Conservation (phyloP, 2,797 vertebrate species). For the Ara ararauna region DNA sequence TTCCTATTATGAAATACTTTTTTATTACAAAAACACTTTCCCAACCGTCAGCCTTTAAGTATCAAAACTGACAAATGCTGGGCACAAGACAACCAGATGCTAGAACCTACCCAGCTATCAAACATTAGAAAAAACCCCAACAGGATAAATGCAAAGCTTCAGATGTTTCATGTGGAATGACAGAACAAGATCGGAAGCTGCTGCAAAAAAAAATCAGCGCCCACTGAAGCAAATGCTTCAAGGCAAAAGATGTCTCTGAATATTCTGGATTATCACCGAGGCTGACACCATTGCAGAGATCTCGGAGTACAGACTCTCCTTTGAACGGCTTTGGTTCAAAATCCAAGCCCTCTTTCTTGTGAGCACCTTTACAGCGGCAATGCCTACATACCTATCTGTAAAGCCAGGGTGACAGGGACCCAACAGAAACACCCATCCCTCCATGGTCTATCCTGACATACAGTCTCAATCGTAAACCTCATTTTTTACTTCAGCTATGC, state of each 20-base stretch:
- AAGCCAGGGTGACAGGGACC: neutral
- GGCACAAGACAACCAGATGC: neutral
- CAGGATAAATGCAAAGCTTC: neutral
- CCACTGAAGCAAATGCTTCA: neutral
- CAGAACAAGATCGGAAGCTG: neutral
- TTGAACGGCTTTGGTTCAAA: neutral
- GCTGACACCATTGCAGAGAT: neutral
- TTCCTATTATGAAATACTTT: neutral
- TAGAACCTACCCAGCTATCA: neutral
- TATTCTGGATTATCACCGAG: neutral
- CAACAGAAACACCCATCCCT: neutral
- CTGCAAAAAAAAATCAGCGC: neutral
- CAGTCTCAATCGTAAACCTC: rapidly evolving
- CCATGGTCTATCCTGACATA: neutral
- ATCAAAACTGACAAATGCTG: neutral
- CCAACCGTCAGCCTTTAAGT: neutral
- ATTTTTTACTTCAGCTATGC: neutral
- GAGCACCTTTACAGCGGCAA: neutral
- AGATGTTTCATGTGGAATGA: neutral
- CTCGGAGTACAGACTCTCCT: neutral
- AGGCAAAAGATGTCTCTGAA: neutral
- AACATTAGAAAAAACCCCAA: neutral
- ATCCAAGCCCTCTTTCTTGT: neutral
- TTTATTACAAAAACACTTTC: neutral
- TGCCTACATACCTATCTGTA: too few relatives aligned